phyloP scores from a whole-genome alignment of 1,140 invertebrate species.

The Bombus polaris region DNA sequence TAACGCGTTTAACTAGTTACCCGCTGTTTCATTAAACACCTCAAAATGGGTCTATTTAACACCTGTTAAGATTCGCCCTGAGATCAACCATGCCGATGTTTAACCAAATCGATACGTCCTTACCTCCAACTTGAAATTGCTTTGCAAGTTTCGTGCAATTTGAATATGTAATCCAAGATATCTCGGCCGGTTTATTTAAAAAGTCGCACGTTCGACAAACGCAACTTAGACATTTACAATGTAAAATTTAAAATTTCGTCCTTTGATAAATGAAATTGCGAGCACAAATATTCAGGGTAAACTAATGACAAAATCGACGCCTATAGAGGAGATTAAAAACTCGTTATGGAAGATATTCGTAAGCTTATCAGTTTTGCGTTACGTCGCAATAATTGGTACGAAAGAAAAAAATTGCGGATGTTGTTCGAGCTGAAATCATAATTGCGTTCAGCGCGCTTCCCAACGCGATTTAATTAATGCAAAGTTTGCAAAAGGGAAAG shows the following conservation, averaged over 20 bases:
- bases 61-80: neutral
- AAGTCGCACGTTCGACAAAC: neutral
- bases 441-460: constrained; percentile 2
- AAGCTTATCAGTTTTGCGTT: constrained; percentile 1
- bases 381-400: neutral
- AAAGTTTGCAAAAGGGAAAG: constrained; percentile 25
- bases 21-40: constrained; percentile 39
- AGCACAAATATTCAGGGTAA: neutral
- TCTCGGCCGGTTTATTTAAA: neutral
- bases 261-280: neutral
- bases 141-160: neutral
- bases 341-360: neutral
- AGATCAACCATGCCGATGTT: constrained; percentile 33
- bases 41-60: constrained; percentile 37
- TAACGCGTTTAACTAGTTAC: constrained; percentile 34
- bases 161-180: neutral
- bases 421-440: constrained; percentile 15
- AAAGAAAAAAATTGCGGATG: constrained; percentile 3
- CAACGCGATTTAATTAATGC: constrained; percentile 30
- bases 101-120: constrained; percentile 20
- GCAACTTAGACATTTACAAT: neutral
- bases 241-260: neutral
- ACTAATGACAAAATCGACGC: neutral
- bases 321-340: neutral
- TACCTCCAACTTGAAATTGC: neutral